Conservation (phyloP, 2,113 vertebrate genomes). For the Heterocephalus glaber region DNA sequence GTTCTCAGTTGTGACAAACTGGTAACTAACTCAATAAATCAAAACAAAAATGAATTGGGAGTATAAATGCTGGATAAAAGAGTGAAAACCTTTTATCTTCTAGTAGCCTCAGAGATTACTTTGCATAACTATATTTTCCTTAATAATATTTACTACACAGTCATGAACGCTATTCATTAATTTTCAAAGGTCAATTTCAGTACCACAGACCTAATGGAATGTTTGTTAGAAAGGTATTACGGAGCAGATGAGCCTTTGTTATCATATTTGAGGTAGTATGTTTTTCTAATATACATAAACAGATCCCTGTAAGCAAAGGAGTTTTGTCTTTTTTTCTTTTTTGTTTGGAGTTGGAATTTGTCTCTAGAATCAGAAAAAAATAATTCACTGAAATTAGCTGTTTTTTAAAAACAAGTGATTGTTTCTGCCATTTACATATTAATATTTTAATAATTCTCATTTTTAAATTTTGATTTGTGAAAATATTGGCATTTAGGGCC, state of each 20-base stretch:
- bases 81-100: not conserved
- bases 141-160: slow-evolving; percentile 32
- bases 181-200: slow-evolving; percentile 8
- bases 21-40: slow-evolving; percentile 60
- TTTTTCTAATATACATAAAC: not conserved
- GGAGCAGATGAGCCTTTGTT: not conserved
- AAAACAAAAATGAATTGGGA: slow-evolving; percentile 47
- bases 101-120: not conserved
- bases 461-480: not conserved
- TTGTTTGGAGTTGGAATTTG: not conserved
- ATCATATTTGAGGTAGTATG: not conserved
- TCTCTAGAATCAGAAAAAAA: not conserved
- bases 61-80: slow-evolving; percentile 26
- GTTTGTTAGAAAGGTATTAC: not conserved
- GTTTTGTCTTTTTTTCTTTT: not conserved
- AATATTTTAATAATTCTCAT: slow-evolving; percentile 40
- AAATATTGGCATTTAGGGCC: not conserved
- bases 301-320: not conserved
- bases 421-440: not conserved
- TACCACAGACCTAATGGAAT: not conserved
- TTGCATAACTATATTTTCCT: not conserved
- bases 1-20: slow-evolving; percentile 67
- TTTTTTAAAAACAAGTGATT: not conserved
- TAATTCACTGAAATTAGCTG: not conserved
- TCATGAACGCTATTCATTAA: not conserved